Base-by-base conservation (phyloP, 1,140 invertebrate genomes). In the Saccostrea cuccullata region DNA sequence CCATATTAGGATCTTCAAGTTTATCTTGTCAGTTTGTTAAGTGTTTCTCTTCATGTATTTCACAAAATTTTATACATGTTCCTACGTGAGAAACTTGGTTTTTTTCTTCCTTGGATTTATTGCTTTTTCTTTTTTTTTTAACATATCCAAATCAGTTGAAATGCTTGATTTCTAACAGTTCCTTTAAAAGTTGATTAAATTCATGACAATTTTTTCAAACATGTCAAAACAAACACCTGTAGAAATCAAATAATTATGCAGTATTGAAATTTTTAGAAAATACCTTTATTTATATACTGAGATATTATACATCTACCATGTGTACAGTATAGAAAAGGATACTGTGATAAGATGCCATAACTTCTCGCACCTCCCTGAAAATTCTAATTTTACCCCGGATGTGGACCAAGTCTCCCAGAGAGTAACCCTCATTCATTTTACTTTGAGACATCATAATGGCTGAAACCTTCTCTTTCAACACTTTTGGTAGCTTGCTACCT, bases 341-440 rank as follows among this genome's bases (percentile, higher is more conserved):
- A 93, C 91, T 88, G 84, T 91, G 89, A 58, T 92, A 88, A 17
- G 55, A 88, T 15, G 90, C 92, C 17, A 89, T 87, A 56, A 93
- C 90, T 87, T 93, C 92, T 47, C 77, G 89, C 83, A 89, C 90
- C 15, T 91, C 90, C 86, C 91, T 64, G 70, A 91, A 93, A 1
- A 91, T 77, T 60, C 92, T 93, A 1, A 93, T 30, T 56, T 92
- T 92, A 13, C 93, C 93, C n/a, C 91, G 86, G 4, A 93, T 82
- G 4, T 91, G 91, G 20, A 93, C 55, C 4, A 92, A 89, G 82
- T 93, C 92, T 30, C 93, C 93, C 0, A 93, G 89, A 9, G 56
- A 23, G 55, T 91, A 93, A 2, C 89, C 90, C 20, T 85, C 64
- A 3, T 64, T 64, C 15, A 17, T 55, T 17, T 84, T 47, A n/a